These are phyloP conservation scores for Myotis pilosus DNA, from an alignment of 2,797 vertebrate genomes.

Conservation along the genomic window DNA sequence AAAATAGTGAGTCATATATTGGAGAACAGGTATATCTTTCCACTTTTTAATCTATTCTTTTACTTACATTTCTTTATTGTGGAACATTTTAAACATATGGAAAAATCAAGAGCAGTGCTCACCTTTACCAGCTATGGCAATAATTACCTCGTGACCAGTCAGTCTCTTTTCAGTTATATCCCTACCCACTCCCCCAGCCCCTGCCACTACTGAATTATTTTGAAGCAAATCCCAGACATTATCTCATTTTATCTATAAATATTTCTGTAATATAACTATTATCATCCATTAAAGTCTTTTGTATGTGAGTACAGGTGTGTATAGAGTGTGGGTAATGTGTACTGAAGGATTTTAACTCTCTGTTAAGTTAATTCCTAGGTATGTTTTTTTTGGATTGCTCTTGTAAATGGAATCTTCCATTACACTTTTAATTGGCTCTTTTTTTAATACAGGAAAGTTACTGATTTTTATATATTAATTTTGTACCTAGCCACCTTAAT, in stretches of 20 bases:
- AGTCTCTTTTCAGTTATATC: background rate
- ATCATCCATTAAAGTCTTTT: background rate
- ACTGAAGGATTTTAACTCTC: background rate
- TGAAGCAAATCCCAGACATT: background rate
- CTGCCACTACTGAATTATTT: background rate
- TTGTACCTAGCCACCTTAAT: background rate
- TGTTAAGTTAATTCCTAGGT: slow-evolving; percentile 12
- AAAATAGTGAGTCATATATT: background rate
- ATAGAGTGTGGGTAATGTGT: background rate
- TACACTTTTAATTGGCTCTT: background rate
- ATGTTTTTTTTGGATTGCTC: background rate
- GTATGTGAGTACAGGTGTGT: background rate
- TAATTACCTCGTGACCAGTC: background rate
- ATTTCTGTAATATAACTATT: background rate
- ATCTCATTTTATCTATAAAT: background rate
- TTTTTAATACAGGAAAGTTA: background rate
- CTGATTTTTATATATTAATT: background rate
- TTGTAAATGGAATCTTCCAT: background rate
- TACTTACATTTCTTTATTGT: background rate
- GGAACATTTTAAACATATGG: background rate
- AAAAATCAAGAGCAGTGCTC: background rate
- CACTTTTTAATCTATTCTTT: background rate
- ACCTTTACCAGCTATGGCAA: background rate
- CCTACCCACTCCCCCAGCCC: background rate
- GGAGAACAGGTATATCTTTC: background rate